Conservation (phyloP, 2,113 vertebrate species). For the Ovis canadensis region DNA sequence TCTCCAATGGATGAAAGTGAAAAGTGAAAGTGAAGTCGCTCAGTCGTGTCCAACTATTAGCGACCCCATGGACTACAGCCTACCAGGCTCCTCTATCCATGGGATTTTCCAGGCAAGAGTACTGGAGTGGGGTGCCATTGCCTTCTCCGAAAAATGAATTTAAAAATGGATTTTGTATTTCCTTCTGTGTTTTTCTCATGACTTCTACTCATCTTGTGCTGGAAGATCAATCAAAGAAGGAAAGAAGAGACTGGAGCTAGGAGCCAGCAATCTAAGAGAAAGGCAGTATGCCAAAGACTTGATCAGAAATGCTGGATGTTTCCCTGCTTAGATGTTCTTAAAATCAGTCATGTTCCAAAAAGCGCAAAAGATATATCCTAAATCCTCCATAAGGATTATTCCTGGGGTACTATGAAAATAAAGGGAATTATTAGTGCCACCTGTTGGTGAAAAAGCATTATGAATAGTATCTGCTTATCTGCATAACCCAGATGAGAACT, state of each 20-base stretch:
- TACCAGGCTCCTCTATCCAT: no score
- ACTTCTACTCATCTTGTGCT: not conserved
- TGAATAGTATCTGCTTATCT: not conserved
- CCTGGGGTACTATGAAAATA: not conserved
- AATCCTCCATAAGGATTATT: not conserved
- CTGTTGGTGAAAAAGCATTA: conserved; percentile 36
- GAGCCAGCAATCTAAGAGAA: not conserved
- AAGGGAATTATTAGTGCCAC: conserved; percentile 43
- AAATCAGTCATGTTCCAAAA: not conserved
- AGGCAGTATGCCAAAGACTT: not conserved
- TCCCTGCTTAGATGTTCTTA: not conserved
- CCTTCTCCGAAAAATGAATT: not conserved
- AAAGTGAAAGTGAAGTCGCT: no score
- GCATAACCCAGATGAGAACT: not conserved
- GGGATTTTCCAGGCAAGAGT: no score
- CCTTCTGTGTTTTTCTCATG: not conserved
- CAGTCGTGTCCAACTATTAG: no score
- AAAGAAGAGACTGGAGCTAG: not conserved
- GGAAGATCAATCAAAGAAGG: not conserved
- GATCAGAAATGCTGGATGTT: not conserved
- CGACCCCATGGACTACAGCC: no score
- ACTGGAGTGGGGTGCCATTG: no score
- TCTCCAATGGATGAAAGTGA: no score
- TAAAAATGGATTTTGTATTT: not conserved
- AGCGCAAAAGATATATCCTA: not conserved